Base-by-base conservation (phyloP, 2,888 invertebrate species). In the Charanyca ferruginea region DNA sequence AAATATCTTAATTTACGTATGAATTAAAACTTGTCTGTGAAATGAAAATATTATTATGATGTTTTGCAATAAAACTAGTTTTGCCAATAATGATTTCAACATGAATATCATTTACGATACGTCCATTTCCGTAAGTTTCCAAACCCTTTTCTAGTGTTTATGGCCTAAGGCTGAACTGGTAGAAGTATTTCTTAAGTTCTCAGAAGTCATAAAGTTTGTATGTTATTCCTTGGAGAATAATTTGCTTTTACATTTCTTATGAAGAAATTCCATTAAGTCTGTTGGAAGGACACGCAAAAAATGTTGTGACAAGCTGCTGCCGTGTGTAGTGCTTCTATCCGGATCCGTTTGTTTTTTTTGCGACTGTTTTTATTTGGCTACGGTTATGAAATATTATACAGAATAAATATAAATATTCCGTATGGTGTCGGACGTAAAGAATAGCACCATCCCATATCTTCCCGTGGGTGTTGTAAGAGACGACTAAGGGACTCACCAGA, bases 41-140 rank as follows among this genome's bases (percentile, higher is more conserved):
- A 59, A 60, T 41, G 23, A 44, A 35, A 57, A 62, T 62, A 57
- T 49, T 62, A 57, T 49, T 60, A 61, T 61, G 23, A 52, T 41
- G 41, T 23, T 41, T 66, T 11, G 52, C 23, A 41, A 41, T 53
- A 7, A 3, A 65, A 52, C 63, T 28, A 32, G 49, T 25, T 66
- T 38, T 18, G 11, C 11, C 44, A 45, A n/a, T 49, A 22, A 23
- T 51, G 25, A 48, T 53, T 66, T 55, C 16, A 45, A 62, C 22
- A 52, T 51, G 13, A 63, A 59, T 28, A 22, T n/a, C 5, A 51
- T 65, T 54, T 73, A n/a, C n/a, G 16, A 70, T 22, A 63, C 32
- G 32, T 32, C 1, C 8, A 51, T 54, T 72, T 59, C 71, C 51
- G 55, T 20, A 70, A 8, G 51, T 70, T 63, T 57, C 51, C 18